Percentiles rank a stretch among this genome's conserved stretches.
Conservation (phyloP, 1,140 invertebrate species). For the Cydia splendana region DNA sequence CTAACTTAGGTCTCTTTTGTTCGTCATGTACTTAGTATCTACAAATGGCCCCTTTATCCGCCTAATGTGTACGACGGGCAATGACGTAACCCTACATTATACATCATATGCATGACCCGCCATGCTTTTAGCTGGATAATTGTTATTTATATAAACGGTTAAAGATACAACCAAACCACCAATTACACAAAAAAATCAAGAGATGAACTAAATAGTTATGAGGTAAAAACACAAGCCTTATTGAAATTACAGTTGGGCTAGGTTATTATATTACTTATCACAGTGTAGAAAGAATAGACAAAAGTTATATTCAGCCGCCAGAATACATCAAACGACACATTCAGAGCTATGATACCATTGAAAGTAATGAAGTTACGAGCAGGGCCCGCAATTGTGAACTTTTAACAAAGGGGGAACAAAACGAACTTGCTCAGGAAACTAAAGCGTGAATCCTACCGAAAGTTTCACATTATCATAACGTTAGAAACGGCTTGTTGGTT, state of each 20-base stretch:
- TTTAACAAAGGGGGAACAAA: conserved; percentile 43
- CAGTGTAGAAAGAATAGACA: not conserved
- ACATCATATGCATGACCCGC: too few species aligned
- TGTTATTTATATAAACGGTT: too few species aligned
- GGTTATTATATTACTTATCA: not conserved
- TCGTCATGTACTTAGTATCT: too few species aligned
- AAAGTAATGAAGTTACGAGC: conserved; percentile 33
- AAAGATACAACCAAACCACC: too few species aligned
- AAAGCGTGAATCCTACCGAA: conserved; percentile 46
- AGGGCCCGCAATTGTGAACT: conserved; percentile 40
- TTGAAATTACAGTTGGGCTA: not conserved
- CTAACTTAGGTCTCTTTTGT: too few species aligned
- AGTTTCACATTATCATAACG: conserved; percentile 49
- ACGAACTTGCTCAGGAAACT: conserved; percentile 40
- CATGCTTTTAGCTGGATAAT: too few species aligned
- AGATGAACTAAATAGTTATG: too few species aligned
- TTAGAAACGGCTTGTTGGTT: conserved; percentile 34
- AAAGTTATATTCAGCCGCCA: not conserved
- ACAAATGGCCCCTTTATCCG: too few species aligned
- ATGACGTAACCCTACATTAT: too few species aligned
- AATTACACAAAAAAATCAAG: too few species aligned
- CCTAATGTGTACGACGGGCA: too few species aligned
- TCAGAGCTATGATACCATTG: conserved; percentile 26
- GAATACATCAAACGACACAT: conserved; percentile 33
- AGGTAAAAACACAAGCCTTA: too few species aligned